Evolutionary conservation across 2,797 vertebrate species (phyloP).

Genomic region (Poeciliopsis paucimaculata): DNA sequence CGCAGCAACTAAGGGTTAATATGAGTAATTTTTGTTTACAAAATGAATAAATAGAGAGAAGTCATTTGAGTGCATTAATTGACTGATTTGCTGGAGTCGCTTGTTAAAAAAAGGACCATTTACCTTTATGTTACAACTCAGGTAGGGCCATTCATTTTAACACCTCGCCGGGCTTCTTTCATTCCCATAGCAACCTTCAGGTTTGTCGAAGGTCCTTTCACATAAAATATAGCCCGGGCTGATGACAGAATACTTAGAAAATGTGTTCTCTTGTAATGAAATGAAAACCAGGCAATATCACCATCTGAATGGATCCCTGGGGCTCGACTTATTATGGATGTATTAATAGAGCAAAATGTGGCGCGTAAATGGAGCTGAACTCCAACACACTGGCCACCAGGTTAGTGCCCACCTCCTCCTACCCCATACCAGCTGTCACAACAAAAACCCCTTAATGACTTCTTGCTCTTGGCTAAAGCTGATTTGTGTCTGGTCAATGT

Average conservation of each 20-base stretch:
- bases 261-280: constrained; percentile 48
- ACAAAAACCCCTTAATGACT: constrained; percentile 16
- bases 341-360: constrained; percentile 43
- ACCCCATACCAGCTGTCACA: constrained; percentile 16
- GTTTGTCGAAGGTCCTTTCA: constrained; percentile 29
- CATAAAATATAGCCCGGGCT: constrained; percentile 22
- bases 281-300: constrained; percentile 37
- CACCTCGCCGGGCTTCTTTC: constrained; percentile 34
- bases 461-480: constrained; percentile 14
- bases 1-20: background rate
- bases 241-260: constrained; percentile 42
- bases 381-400: constrained; percentile 11
- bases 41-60: background rate
- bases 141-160: constrained; percentile 19
- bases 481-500: constrained; percentile 18
- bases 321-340: constrained; percentile 40
- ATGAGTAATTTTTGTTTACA: background rate
- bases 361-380: constrained; percentile 44
- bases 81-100: background rate
- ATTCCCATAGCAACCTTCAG: constrained; percentile 41
- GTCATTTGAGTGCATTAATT: background rate
- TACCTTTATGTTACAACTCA: constrained; percentile 7
- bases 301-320: constrained; percentile 41
- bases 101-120: background rate
- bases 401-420: constrained; percentile 6